A percentile compares a stretch with the other conserved stretches of the same genome.
These are phyloP conservation scores for Macrochelys suwanniensis DNA, from an alignment of 2,797 vertebrate genomes.

Conservation along the genomic window DNA sequence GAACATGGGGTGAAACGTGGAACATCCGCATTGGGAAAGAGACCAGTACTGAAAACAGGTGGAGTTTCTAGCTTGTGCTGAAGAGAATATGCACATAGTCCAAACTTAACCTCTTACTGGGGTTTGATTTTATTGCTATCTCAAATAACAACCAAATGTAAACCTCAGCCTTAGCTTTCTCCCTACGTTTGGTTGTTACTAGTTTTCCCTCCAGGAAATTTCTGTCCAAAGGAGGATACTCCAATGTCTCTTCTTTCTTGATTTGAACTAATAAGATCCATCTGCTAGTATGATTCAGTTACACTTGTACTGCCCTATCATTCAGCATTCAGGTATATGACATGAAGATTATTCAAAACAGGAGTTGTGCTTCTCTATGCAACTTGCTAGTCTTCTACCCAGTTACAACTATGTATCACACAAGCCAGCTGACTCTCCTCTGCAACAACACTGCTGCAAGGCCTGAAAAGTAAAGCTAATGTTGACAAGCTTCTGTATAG, in stretches of 20 bases:
- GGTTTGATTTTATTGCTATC: neutral
- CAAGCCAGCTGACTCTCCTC: neutral
- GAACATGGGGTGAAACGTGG: neutral
- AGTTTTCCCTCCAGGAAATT: too few species aligned
- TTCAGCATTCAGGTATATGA: neutral
- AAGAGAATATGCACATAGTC: neutral
- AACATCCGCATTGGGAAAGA: neutral
- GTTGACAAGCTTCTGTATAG: neutral
- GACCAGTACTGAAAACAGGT: neutral
- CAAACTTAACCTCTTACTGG: neutral
- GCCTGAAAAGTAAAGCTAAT: neutral
- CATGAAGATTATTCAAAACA: neutral
- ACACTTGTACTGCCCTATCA: neutral
- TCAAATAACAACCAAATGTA: neutral
- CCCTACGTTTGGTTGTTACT: neutral
- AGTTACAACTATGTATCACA: neutral
- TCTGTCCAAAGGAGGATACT: neutral
- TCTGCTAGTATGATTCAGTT: neutral
- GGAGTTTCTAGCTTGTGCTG: neutral
- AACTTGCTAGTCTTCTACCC: neutral
- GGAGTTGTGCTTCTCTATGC: neutral
- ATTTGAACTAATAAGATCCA: neutral
- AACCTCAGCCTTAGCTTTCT: neutral
- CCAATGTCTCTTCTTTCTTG: neutral
- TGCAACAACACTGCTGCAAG: neutral